phyloP scores from a whole-genome alignment of 2,888 invertebrate species.

The Balanococcus diminutus region DNA sequence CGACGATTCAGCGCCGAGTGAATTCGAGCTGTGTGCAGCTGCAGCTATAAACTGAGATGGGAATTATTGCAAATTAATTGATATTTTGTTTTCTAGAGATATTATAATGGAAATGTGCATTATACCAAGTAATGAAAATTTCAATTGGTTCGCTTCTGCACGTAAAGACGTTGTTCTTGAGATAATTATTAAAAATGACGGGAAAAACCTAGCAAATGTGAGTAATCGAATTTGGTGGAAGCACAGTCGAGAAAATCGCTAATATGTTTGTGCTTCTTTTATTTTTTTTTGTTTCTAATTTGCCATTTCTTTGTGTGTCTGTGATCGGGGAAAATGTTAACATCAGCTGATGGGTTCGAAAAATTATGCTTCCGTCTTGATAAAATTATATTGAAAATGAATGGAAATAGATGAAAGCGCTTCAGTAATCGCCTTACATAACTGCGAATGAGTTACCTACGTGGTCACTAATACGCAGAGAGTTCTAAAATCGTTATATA shows the following conservation, averaged over 20 bases:
- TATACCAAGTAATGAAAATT: neutral
- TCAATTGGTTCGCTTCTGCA: neutral
- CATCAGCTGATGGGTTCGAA: neutral
- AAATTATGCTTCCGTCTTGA: neutral
- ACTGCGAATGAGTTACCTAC: constrained; percentile 31
- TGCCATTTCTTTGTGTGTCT: neutral
- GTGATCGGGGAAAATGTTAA: neutral
- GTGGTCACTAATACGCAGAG: neutral
- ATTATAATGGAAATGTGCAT: neutral
- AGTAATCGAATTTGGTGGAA: neutral
- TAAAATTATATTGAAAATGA: constrained; percentile 2
- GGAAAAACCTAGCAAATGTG: neutral
- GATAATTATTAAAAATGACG: neutral
- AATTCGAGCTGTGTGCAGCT: neutral
- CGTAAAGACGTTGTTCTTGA: neutral
- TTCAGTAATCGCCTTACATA: constrained; percentile 38
- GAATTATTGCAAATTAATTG: neutral
- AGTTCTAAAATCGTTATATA: constrained; percentile 32
- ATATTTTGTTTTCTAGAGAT: neutral
- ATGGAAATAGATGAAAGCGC: neutral
- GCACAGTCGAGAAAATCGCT: neutral
- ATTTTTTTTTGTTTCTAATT: constrained; percentile 5
- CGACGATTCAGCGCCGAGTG: neutral
- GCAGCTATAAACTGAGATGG: neutral
- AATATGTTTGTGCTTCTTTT: neutral